These are phyloP conservation scores for Silurus aristotelis DNA, from an alignment of 2,797 vertebrate species.

Conservation along the genomic window DNA sequence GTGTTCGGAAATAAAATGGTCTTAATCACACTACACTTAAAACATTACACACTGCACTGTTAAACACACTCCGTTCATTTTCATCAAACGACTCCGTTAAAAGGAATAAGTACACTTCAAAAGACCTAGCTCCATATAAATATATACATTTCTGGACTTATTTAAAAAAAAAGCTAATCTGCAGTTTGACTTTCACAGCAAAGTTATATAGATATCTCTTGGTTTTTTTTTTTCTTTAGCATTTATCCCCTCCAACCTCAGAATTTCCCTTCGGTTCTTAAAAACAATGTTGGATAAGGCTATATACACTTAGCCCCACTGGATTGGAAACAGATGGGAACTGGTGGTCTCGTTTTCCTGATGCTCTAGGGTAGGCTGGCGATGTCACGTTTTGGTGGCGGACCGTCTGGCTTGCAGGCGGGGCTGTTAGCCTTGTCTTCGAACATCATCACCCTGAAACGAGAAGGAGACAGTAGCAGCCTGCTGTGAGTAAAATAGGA, in stretches of 20 bases:
- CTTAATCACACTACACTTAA: slow-evolving; percentile 56
- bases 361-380: slow-evolving; percentile 85
- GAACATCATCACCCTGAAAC: slow-evolving; percentile 90
- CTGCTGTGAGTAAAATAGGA: neutral
- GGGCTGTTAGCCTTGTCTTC: slow-evolving; percentile 91
- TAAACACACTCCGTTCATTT: slow-evolving; percentile 41
- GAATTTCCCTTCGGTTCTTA: slow-evolving; percentile 50
- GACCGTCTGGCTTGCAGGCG: slow-evolving; percentile 80
- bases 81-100: slow-evolving; percentile 57
- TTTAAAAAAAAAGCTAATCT: slow-evolving; percentile 60
- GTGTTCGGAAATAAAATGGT: slow-evolving; percentile 45
- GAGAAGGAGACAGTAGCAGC: neutral
- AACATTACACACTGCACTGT: slow-evolving; percentile 40
- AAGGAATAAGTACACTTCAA: slow-evolving; percentile 52
- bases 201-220: slow-evolving; percentile 51
- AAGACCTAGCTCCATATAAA: slow-evolving; percentile 65
- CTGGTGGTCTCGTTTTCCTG: neutral
- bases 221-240: neutral
- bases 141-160: slow-evolving; percentile 66
- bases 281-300: slow-evolving; percentile 54
- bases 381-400: slow-evolving; percentile 94
- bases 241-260: slow-evolving; percentile 20
- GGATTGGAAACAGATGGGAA: slow-evolving; percentile 25
- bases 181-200: slow-evolving; percentile 61
- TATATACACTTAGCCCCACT: slow-evolving; percentile 55